Evolutionary conservation across 2,888 invertebrate species (phyloP), one percentile per base, ranked within the genome.

Genomic region (Agriopis aurantiaria): DNA sequence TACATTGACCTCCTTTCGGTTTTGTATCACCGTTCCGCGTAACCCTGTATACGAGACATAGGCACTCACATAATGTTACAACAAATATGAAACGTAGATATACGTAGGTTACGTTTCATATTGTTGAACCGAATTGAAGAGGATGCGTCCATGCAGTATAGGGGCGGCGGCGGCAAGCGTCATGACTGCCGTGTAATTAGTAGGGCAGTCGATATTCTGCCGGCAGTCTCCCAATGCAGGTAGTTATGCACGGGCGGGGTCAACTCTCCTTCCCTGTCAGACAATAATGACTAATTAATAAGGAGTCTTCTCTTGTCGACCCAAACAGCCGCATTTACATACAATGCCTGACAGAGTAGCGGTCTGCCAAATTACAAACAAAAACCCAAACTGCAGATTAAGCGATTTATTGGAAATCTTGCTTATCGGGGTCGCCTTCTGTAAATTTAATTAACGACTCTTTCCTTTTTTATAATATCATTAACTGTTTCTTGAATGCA

Each of bases 281-380:
- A 80, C 71, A 76, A 78, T 77, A 80, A 79, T 82, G 75, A 80
- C 76, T 80, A 65, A 69, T 65, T 80, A 65, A 69, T 65, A 71
- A 71, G 70, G 75, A 78, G 77, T 77, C 75, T 76, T 73, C 75
- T 72, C 65, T 68, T 73, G 76, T 76, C 78, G 76, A 77, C 77
- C 78, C 80, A 76, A 77, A 80, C 79, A 76, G 76, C 72, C 72
- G 74, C 64, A 88, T 88, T 88, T 81, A 83, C 88, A 88, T 88
- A 89, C 89, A 89, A 89, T 88, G 75, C 80, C 72, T 69, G 77
- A 73, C 80, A 78, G 79, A 71, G 77, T 81, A 85, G 82, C 82
- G 82, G 81, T 78, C 71, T 71, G 80, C 79, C 69, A 83, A 80
- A 82, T 80, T 78, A 82, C 79, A 76, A 79, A 81, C 79, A 76